Evolutionary conservation across 2,797 vertebrate species (phyloP), one percentile per base, ranked within the genome.

Genomic region (Notolabrus celidotus): DNA sequence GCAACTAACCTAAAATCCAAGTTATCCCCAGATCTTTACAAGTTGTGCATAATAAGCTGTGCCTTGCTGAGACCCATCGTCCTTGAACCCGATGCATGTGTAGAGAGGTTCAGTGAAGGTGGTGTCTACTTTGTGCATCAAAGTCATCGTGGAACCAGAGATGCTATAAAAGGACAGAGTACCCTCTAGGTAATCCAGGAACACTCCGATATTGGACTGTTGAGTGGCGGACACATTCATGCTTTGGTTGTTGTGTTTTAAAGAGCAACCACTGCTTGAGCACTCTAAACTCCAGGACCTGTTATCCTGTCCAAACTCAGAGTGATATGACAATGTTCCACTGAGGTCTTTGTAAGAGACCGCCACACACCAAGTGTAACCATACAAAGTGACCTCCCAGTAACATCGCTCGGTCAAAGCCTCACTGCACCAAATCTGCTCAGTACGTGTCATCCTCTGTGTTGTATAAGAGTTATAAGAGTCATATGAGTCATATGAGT

Each of bases 341-440:
- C 2, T 25, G 41, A 62, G 42, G 17, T 63, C 3, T 56, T 63
- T 72, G 65, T 77, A 83, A 0, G 68, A 56, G 19, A 62, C 72
- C 1, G 73, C 66, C 29, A 66, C 72, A 4, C 41, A 52, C 56
- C 55, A 61, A 3, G 1, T 25, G 1, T 2, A 1, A 25, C n/a
- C 15, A 10, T 2, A 19, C 19, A 7, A 20, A 5, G 7, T 14
- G 46, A 77, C 69, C 73, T 82, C 67, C 81, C 81, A 83, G 55
- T 77, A 77, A 11, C 73, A 52, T 16, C 56, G 73, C 15, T n/a
- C 3, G 7, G 67, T 61, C 50, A 80, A 33, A 45, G 57, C 69
- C 49, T 83, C 65, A 22, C 4, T 54, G 33, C 77, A 83, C 60
- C 74, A 19, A 52, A 71, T 67, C 66, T 74, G 81, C 17, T 3